These are phyloP conservation scores for Colinus virginianus DNA, from an alignment of 2,113 vertebrate species.

Conservation along the genomic window DNA sequence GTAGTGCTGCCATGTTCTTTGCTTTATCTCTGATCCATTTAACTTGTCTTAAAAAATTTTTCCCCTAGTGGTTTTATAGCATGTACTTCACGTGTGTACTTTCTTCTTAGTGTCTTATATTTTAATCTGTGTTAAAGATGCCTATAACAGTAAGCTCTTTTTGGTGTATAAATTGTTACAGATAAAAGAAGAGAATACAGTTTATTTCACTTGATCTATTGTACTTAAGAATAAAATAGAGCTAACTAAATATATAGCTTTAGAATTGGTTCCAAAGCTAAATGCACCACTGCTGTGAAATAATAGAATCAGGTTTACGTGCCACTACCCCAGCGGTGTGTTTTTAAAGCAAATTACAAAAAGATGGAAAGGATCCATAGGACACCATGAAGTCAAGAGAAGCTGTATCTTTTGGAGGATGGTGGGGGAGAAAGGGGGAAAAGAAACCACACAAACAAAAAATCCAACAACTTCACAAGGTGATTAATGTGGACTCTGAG, in stretches of 20 bases:
- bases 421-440: fast-evolving
- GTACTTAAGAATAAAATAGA: neutral
- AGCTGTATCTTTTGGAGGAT: neutral
- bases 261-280: neutral
- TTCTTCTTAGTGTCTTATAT: neutral
- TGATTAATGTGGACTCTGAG: neutral
- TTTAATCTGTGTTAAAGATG: neutral
- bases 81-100: neutral
- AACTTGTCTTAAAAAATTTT: neutral
- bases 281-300: neutral
- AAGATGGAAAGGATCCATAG: neutral
- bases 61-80: neutral
- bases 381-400: neutral
- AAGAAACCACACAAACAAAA: neutral
- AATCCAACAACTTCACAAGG: neutral
- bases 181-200: neutral
- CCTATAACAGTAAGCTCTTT: neutral
- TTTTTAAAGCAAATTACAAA: neutral
- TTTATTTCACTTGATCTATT: neutral
- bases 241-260: neutral
- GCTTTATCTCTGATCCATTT: neutral
- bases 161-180: neutral
- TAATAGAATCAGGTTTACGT: neutral
- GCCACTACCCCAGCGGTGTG: neutral
- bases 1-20: neutral